Conservation (phyloP, 2,888 invertebrate species). For the Acholoe squamosa region DNA sequence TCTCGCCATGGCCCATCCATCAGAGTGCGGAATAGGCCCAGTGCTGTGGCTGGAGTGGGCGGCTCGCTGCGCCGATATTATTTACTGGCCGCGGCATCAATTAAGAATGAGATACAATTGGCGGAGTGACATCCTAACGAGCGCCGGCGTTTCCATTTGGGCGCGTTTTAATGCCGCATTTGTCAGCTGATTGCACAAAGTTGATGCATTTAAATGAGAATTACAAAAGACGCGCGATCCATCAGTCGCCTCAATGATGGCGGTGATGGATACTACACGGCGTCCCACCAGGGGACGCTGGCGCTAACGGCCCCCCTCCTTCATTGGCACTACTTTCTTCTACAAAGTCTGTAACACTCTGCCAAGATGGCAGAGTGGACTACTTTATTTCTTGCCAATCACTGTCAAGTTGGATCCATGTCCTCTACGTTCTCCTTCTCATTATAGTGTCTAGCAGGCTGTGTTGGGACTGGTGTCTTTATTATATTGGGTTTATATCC, state of each 20-base stretch:
- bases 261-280: not conserved
- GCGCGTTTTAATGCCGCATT: slow-evolving; percentile 53
- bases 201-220: slow-evolving; percentile 56
- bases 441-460: not conserved
- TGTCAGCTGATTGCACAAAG: slow-evolving; percentile 56
- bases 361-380: not conserved
- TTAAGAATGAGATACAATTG: slow-evolving; percentile 57
- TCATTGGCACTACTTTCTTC: not conserved
- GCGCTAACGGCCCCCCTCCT: not conserved
- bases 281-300: not conserved
- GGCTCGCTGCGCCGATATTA: not conserved
- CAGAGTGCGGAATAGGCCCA: not conserved
- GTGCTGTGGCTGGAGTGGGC: not conserved
- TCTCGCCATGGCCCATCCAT: not conserved
- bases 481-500: not conserved
- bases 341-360: not conserved
- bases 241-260: not conserved
- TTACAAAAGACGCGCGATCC: slow-evolving; percentile 54
- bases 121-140: slow-evolving; percentile 49
- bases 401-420: not conserved
- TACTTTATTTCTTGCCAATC: not conserved
- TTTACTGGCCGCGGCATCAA: slow-evolving; percentile 48
- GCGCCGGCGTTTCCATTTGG: slow-evolving; percentile 50
- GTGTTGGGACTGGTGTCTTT: not conserved
- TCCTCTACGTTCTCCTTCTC: not conserved